Evolutionary conservation across 2,888 invertebrate species (phyloP), one percentile per base, ranked within the genome.

Genomic region (Ypsolopha scabrella): DNA sequence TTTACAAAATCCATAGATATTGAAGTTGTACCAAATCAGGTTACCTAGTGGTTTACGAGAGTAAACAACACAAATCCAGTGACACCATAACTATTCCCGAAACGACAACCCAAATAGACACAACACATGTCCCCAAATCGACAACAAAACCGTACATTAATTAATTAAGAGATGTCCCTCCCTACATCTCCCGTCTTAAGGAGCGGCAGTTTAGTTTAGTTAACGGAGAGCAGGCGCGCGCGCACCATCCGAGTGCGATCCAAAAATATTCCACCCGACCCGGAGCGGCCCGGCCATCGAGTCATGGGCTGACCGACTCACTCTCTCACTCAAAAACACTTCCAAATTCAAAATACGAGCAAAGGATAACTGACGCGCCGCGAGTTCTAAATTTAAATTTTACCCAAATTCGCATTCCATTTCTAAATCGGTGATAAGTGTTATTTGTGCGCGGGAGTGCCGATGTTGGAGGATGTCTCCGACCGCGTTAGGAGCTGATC

Each of bases 101-200:
- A 35, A 46, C 35, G 10, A 7, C 36, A 34, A 6, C n/a, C 46
- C 14, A 47, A 36, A 43, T 11, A 39, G 6, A 45, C 7, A 24
- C 34, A 33, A 24, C 24, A 35, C 35, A 7, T 13, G 47, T 36
- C 13, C 24, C 8, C 13, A 10, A 41, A 49, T 49, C 49, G 49
- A 49, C 41, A 39, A 41, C 39, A 9, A 10, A 43, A 43, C 9
- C 24, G 43, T 9, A 36, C 13, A 46, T 35, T 46, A 46, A 46
- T 46, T 34, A 46, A 46, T 43, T 43, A 43, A 43, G 14, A 43
- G 24, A 43, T 6, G 14, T 11, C 38, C 48, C 38, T 67, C 61
- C 67, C 68, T 53, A 61, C 67, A 72, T 75, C 78, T 79, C 80
- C 75, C 80, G 63, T 80, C 81, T 82, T 75, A 80, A 82, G 82